Percentiles rank a stretch among this genome's conserved stretches.
Conservation (phyloP, 2,797 vertebrate species). For the Meda fulgida region DNA sequence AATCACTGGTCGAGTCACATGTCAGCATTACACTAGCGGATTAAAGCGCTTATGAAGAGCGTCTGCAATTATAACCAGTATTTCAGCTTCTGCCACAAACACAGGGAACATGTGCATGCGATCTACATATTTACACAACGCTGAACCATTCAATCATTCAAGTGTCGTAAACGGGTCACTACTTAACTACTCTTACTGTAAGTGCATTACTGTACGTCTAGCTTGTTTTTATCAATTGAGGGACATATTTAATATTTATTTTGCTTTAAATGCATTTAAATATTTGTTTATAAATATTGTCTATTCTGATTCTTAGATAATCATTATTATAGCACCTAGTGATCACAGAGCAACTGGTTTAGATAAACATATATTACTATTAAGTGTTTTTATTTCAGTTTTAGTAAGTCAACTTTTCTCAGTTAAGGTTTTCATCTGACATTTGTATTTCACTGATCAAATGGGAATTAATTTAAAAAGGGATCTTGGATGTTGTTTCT, state of each 20-base stretch:
- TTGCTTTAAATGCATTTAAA: no score
- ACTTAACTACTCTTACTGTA: no score
- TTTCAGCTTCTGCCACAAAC: neutral
- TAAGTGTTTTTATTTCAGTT: neutral
- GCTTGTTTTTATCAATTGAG: neutral
- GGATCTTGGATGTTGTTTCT: neutral
- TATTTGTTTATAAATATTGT: neutral
- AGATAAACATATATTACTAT: neutral
- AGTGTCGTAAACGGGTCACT: no score
- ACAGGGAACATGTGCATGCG: no score
- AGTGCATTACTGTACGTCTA: neutral
- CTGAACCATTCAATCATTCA: no score
- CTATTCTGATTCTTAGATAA: neutral
- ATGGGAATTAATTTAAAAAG: neutral
- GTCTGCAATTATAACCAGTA: neutral
- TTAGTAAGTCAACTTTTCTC: neutral
- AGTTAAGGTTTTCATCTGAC: neutral
- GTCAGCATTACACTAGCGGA: neutral
- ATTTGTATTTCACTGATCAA: neutral
- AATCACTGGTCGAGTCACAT: neutral
- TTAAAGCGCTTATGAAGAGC: accelerated
- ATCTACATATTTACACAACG: no score
- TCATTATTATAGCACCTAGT: neutral
- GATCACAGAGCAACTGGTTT: no score
- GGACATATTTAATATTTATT: neutral